These are phyloP conservation scores for Protonemura montana DNA, from an alignment of 2,888 invertebrate genomes.

Conservation along the genomic window DNA sequence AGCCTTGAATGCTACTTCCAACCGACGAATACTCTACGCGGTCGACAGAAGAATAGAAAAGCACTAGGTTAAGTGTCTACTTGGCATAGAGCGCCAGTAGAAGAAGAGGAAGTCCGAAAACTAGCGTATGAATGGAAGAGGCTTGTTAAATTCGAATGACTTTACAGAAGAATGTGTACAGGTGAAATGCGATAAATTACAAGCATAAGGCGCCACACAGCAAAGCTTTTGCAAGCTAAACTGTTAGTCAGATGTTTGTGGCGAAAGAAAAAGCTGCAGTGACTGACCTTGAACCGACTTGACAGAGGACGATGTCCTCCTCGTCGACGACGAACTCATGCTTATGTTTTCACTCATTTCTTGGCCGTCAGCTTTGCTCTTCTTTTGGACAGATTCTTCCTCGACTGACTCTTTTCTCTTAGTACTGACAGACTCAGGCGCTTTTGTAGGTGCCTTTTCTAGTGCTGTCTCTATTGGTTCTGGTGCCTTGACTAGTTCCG, in stretches of 20 bases:
- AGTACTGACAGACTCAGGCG: conserved; percentile 51
- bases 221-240: not conserved
- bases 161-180: too few relatives aligned
- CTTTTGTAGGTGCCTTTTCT: conserved; percentile 53
- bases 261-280: not conserved
- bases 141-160: too few relatives aligned
- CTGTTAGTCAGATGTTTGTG: not conserved
- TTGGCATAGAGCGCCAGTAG: not conserved
- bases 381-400: conserved; percentile 30
- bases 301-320: conserved; percentile 16
- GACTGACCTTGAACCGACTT: conserved; percentile 14
- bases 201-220: not conserved
- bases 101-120: not conserved
- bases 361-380: conserved; percentile 44
- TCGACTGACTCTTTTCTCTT: not conserved
- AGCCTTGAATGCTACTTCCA: conserved; percentile 57
- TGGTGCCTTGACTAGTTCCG: conserved; percentile 55
- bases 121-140: too few relatives aligned
- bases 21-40: conserved; percentile 57
- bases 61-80: not conserved
- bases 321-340: conserved; percentile 25
- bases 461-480: conserved; percentile 52
- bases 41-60: not conserved
- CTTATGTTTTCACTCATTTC: conserved; percentile 35
- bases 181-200: not conserved